These are phyloP conservation scores for Pasiphila rectangulata DNA, from an alignment of 2,888 invertebrate genomes.

Conservation along the genomic window DNA sequence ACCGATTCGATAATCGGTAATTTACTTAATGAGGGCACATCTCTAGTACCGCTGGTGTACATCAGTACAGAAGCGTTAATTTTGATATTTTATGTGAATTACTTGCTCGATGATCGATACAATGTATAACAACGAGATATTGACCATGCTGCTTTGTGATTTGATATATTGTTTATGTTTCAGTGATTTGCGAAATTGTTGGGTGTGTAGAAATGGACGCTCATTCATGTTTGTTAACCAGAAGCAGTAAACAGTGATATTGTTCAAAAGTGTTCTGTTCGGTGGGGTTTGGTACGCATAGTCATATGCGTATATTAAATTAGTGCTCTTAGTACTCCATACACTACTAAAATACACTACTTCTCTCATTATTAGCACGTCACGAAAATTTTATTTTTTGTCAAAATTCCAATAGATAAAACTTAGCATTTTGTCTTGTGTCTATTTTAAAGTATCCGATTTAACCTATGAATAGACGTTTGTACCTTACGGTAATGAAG, in stretches of 20 bases:
- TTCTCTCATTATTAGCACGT: no score
- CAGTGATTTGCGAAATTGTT: conserved; percentile 18
- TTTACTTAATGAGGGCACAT: conserved; percentile 28
- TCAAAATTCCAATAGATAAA: no score
- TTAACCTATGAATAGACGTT: conserved; percentile 21
- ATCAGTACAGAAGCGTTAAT: conserved; percentile 7
- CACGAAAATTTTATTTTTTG: no score
- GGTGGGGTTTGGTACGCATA: neutral
- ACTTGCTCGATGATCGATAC: conserved; percentile 33
- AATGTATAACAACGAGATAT: conserved; percentile 28
- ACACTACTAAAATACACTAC: no score
- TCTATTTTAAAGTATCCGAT: neutral
- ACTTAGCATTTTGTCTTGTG: neutral
- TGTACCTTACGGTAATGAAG: conserved; percentile 51
- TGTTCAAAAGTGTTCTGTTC: no score
- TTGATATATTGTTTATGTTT: conserved; percentile 27
- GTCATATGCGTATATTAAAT: no score
- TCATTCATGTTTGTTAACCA: conserved; percentile 10
- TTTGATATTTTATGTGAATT: conserved; percentile 39
- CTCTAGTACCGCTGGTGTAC: conserved; percentile 9
- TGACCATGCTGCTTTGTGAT: conserved; percentile 27
- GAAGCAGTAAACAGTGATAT: no score
- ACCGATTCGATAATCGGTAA: conserved; percentile 27
- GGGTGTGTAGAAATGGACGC: conserved; percentile 6
- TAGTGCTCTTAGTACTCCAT: no score